Evolutionary conservation across 2,888 invertebrate genomes (phyloP).

Genomic region (Drosophila borealis): DNA sequence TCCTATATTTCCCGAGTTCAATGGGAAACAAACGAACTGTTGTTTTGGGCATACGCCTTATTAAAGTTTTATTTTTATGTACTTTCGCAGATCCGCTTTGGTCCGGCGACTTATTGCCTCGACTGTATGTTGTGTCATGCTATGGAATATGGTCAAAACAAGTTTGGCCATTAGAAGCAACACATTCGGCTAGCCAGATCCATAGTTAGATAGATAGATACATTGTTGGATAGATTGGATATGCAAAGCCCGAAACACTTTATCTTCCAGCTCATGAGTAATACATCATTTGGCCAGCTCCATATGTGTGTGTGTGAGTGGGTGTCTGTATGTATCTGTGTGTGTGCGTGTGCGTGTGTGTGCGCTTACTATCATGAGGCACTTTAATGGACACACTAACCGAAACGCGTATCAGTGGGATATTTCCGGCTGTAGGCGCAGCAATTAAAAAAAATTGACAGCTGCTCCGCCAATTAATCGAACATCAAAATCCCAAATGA

Average conservation of each 20-base stretch:
- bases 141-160: conserved; percentile 53
- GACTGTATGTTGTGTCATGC: conserved; percentile 53
- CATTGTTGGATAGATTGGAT: conserved; percentile 12
- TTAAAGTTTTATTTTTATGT: background rate
- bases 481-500: conserved; percentile 33
- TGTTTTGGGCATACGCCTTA: no score
- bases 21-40: no score
- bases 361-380: conserved; percentile 14
- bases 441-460: conserved; percentile 68
- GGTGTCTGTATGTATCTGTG: background rate
- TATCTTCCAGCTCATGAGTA: conserved; percentile 34
- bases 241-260: conserved; percentile 27
- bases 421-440: conserved; percentile 73
- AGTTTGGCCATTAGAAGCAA: conserved; percentile 60
- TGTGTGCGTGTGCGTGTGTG: conserved; percentile 9
- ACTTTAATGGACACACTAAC: conserved; percentile 44
- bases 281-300: conserved; percentile 32
- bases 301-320: background rate
- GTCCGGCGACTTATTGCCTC: conserved; percentile 14
- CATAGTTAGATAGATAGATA: background rate
- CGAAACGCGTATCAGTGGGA: conserved; percentile 29
- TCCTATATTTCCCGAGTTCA: no score
- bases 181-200: conserved; percentile 13
- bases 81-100: background rate
- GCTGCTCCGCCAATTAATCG: conserved; percentile 70